Evolutionary conservation across 2,113 vertebrate species (phyloP).

Genomic region (Pimephales promelas): DNA sequence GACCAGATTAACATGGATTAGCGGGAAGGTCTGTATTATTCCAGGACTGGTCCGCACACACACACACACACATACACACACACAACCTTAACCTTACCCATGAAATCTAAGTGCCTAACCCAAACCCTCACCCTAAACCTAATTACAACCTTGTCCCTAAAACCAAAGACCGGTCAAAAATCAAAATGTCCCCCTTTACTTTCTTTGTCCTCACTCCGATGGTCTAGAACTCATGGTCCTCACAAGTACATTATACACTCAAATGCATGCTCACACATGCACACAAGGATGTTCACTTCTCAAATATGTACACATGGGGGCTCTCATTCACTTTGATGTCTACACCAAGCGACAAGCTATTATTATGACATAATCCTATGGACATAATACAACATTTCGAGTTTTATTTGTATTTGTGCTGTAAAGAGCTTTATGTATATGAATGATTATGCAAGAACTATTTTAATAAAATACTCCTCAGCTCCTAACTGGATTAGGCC

Average conservation of each 20-base stretch:
- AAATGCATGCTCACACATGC: neutral
- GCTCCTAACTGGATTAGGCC: neutral
- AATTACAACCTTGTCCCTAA: no score
- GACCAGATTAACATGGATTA: slow-evolving; percentile 61
- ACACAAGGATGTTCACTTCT: slow-evolving; percentile 1
- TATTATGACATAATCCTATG: no score
- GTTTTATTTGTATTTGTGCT: neutral
- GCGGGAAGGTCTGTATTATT: slow-evolving; percentile 43
- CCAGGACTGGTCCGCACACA: slow-evolving; percentile 4
- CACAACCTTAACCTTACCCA: no score
- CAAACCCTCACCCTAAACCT: no score
- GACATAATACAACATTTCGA: neutral
- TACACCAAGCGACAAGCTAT: neutral
- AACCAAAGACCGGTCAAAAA: no score
- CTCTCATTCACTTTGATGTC: slow-evolving; percentile 14
- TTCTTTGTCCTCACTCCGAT: no score
- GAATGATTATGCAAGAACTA: neutral
- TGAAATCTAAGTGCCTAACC: no score
- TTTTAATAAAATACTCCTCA: neutral
- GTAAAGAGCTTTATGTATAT: neutral
- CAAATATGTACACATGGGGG: slow-evolving; percentile 25
- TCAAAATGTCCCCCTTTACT: no score
- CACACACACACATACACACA: neutral
- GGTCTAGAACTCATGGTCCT: no score
- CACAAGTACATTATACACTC: neutral